A percentile compares a stretch with the other conserved stretches of the same genome.
Evolutionary conservation across 1,140 invertebrate genomes (phyloP).

Genomic region (Drosophila kikkawai): DNA sequence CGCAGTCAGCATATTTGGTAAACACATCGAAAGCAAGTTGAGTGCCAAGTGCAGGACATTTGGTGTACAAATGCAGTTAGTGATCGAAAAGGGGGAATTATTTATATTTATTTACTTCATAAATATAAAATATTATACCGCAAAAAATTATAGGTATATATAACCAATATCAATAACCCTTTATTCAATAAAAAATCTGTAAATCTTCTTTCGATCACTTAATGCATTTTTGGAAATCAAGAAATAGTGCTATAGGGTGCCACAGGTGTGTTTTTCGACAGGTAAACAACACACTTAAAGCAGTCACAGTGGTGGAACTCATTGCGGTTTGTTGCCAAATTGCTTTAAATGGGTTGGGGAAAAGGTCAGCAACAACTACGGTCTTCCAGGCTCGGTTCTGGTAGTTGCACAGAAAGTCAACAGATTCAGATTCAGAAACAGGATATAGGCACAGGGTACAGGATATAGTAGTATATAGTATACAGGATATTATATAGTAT

Average conservation of each 20-base stretch:
- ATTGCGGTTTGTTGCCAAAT: constrained; percentile 82
- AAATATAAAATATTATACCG: too few relatives aligned
- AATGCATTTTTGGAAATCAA: constrained; percentile 22
- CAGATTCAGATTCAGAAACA: constrained; percentile 18
- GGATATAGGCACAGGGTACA: constrained; percentile 24
- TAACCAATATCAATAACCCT: not conserved
- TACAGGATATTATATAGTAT: constrained; percentile 24
- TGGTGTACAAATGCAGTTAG: not conserved
- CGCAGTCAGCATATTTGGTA: constrained; percentile 52
- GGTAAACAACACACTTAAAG: constrained; percentile 77
- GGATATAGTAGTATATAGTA: constrained; percentile 19
- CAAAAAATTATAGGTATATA: too few relatives aligned
- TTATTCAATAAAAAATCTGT: not conserved
- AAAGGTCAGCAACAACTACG: constrained; percentile 77
- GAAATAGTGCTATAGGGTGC: constrained; percentile 31
- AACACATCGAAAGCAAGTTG: constrained; percentile 54
- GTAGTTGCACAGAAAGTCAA: constrained; percentile 24
- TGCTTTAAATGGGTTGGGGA: constrained; percentile 85
- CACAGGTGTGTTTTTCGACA: constrained; percentile 21
- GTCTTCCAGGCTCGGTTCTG: constrained; percentile 53
- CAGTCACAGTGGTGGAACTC: constrained; percentile 53
- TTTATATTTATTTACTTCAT: not conserved
- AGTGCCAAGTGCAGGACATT: constrained; percentile 14
- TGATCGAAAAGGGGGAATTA: constrained; percentile 2
- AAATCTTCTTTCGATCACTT: constrained; percentile 3